Conservation (phyloP, 2,888 invertebrate genomes). For the Prenolepis imparis region DNA sequence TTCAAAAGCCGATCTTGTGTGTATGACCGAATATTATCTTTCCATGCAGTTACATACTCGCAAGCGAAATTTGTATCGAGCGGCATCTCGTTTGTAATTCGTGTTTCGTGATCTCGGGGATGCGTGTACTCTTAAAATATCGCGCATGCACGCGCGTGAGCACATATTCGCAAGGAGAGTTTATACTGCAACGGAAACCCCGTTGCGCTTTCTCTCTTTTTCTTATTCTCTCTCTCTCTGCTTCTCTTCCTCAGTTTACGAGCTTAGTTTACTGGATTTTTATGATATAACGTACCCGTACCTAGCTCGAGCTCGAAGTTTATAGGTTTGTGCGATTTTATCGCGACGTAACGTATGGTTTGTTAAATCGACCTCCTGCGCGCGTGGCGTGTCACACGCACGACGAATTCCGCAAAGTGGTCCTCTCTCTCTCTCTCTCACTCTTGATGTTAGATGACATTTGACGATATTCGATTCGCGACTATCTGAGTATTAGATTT, state of each 20-base stretch:
- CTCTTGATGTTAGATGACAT: slow-evolving; percentile 57
- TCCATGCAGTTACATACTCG: not conserved
- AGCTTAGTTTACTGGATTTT: slow-evolving; percentile 86
- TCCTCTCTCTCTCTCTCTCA: slow-evolving; percentile 60
- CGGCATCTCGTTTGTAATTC: slow-evolving; percentile 3
- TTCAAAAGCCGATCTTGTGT: not conserved
- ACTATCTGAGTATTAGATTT: slow-evolving; percentile 64
- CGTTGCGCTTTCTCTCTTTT: slow-evolving; percentile 17
- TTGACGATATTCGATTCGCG: slow-evolving; percentile 68
- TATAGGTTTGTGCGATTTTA: slow-evolving; percentile 86
- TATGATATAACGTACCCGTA: slow-evolving; percentile 85
- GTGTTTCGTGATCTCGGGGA: slow-evolving; percentile 18
- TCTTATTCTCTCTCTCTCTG: slow-evolving; percentile 49
- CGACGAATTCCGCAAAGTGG: slow-evolving; percentile 74
- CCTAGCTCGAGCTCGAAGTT: slow-evolving; percentile 82
- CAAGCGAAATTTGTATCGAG: not conserved
- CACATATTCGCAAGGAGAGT: slow-evolving; percentile 53
- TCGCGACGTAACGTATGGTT: slow-evolving; percentile 85
- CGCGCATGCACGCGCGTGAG: slow-evolving; percentile 46
- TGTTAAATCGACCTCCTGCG: slow-evolving; percentile 84
- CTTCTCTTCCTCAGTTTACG: slow-evolving; percentile 81
- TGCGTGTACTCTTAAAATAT: not conserved
- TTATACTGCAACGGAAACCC: slow-evolving; percentile 50
- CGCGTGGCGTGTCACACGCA: slow-evolving; percentile 50
- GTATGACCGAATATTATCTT: not conserved